These are phyloP conservation scores for Urocolius indicus DNA, from an alignment of 2,113 vertebrate genomes.

Conservation along the genomic window DNA sequence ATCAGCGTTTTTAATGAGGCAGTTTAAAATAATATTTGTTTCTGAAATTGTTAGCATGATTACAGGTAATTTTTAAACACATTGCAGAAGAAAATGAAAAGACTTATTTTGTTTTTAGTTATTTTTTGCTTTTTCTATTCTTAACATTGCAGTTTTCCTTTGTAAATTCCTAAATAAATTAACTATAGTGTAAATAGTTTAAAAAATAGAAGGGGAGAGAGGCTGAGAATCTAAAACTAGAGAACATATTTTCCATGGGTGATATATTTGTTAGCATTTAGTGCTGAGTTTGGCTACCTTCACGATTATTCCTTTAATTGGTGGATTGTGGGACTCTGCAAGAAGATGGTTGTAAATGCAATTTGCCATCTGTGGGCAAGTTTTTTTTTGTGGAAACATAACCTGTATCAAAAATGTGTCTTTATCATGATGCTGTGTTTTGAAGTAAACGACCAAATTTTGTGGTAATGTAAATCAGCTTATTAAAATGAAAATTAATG, in stretches of 20 bases:
- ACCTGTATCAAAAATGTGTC: neutral
- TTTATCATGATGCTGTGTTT: neutral
- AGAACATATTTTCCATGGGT: neutral
- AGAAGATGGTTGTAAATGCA: neutral
- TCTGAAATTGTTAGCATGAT: neutral
- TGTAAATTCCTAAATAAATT: neutral
- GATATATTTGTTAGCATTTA: neutral
- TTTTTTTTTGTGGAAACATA: neutral
- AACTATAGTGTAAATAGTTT: neutral
- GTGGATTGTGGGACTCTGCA: neutral
- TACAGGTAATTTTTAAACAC: neutral
- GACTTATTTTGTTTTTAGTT: neutral
- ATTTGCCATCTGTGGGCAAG: neutral
- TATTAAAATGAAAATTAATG: conserved; percentile 30
- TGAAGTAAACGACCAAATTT: conserved; percentile 2
- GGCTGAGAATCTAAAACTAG: neutral
- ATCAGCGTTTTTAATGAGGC: neutral
- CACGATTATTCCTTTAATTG: neutral
- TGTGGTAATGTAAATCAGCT: neutral
- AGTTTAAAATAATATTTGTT: neutral
- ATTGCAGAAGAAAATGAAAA: neutral
- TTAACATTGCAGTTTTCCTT: neutral
- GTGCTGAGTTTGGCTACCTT: neutral
- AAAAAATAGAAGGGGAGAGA: neutral
- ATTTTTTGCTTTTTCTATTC: neutral